Percentiles rank a stretch among this genome's conserved stretches.
phyloP scores from a whole-genome alignment of 2,888 invertebrate genomes.

The Leptogaster cylindrica region DNA sequence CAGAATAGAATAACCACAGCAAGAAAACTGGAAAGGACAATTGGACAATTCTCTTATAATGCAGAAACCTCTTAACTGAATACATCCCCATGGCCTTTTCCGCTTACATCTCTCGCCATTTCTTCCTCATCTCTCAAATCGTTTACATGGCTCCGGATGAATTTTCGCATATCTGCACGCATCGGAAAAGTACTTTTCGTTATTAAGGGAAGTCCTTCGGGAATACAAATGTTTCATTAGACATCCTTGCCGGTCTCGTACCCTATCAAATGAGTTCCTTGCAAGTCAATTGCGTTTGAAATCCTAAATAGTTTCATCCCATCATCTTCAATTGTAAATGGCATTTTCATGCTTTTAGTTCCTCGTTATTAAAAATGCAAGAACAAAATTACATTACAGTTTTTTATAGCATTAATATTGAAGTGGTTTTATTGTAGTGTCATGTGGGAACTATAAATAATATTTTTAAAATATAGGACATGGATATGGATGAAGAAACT shows the following conservation, averaged over 20 bases:
- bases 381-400: too few relatives aligned
- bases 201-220: conserved; percentile 41
- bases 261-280: neutral
- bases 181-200: conserved; percentile 45
- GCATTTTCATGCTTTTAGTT: too few relatives aligned
- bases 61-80: neutral
- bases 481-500: too few relatives aligned
- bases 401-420: too few relatives aligned
- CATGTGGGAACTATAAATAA: too few relatives aligned
- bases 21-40: neutral
- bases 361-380: too few relatives aligned
- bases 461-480: too few relatives aligned
- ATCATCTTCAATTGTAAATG: too few relatives aligned
- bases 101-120: neutral
- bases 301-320: too few relatives aligned
- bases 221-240: conserved; percentile 38
- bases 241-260: neutral
- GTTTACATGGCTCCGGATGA: conserved; percentile 29
- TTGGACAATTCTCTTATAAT: neutral
- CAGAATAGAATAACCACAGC: neutral
- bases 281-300: conserved; percentile 23
- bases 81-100: neutral
- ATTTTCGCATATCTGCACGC: conserved; percentile 44
- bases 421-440: too few relatives aligned
- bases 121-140: neutral